These are phyloP conservation scores for Poeciliopsis presidionis DNA, from an alignment of 2,797 vertebrate genomes.

Conservation along the genomic window DNA sequence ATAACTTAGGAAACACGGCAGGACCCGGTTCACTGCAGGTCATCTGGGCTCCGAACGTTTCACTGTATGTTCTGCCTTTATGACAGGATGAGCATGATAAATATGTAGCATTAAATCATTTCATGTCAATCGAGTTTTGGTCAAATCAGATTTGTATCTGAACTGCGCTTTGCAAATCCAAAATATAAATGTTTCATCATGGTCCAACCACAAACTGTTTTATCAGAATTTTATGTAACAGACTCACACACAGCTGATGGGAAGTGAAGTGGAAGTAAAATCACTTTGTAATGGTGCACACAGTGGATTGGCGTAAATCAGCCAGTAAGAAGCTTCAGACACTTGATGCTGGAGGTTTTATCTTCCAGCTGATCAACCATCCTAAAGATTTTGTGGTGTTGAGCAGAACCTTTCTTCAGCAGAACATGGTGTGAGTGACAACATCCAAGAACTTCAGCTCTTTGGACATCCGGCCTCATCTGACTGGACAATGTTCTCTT, in stretches of 20 bases:
- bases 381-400: background rate
- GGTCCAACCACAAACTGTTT: background rate
- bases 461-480: too few species aligned
- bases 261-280: background rate
- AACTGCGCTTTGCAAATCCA: too few species aligned
- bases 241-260: background rate
- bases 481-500: too few species aligned
- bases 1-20: conserved; percentile 29
- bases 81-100: background rate
- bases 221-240: background rate
- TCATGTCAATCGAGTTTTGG: background rate
- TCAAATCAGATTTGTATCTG: background rate
- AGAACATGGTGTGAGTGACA: background rate
- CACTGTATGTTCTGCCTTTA: conserved; percentile 1
- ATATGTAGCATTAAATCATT: background rate
- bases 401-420: background rate
- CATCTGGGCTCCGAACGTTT: conserved; percentile 7
- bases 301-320: background rate
- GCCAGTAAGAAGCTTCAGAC: background rate
- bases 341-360: background rate
- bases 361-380: background rate
- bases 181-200: background rate
- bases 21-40: conserved; percentile 28
- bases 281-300: background rate
- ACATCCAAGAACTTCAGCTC: background rate